A percentile compares a stretch with the other conserved stretches of the same genome.
phyloP scores from a whole-genome alignment of 2,113 vertebrate species.

The Aegithalos caudatus region DNA sequence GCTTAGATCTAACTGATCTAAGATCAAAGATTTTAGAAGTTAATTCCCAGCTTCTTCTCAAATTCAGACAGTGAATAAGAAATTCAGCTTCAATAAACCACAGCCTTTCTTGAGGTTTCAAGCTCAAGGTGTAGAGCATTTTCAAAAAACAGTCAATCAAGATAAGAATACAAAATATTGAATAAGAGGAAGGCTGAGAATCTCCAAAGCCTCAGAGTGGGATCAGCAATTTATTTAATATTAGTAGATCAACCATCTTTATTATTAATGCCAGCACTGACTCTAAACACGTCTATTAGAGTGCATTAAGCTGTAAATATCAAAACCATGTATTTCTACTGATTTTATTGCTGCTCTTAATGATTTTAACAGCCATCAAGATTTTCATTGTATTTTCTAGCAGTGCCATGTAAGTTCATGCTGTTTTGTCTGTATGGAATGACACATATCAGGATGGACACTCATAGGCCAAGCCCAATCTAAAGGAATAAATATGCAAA shows the following conservation, averaged over 20 bases:
- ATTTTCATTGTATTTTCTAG: background rate
- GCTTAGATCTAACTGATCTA: background rate
- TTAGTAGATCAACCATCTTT: background rate
- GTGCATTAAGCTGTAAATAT: background rate
- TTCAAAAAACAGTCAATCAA: background rate
- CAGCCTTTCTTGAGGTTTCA: background rate
- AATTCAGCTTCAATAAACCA: background rate
- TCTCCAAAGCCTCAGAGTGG: background rate
- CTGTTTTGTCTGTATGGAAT: background rate
- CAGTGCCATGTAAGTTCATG: background rate
- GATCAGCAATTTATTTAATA: background rate
- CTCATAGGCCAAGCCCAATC: background rate
- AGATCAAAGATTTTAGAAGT: background rate
- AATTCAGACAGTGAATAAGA: background rate
- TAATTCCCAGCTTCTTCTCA: background rate
- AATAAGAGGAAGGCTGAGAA: background rate
- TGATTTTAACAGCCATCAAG: background rate
- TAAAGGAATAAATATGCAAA: background rate
- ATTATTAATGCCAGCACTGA: background rate
- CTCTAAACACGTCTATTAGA: background rate
- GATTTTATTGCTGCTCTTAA: background rate
- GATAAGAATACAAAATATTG: background rate
- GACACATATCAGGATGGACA: background rate
- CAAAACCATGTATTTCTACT: background rate
- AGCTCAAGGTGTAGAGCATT: background rate